A percentile compares a stretch with the other conserved stretches of the same genome.
These are phyloP conservation scores for Enchytraeus crypticus DNA, from an alignment of 2,888 invertebrate genomes.

Conservation along the genomic window DNA sequence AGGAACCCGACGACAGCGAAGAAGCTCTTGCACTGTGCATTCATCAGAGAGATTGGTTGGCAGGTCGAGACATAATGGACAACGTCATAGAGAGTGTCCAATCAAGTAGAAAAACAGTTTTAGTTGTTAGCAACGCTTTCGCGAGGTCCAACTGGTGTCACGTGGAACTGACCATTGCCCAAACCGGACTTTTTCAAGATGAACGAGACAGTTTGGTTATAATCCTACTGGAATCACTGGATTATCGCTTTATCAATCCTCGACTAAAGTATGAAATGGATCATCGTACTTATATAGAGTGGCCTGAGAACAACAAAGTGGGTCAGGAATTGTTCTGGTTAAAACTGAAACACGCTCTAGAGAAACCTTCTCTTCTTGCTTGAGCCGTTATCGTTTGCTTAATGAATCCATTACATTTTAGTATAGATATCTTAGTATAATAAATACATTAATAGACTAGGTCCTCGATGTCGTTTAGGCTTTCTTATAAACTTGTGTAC, in stretches of 20 bases:
- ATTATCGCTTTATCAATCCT: conserved; percentile 53
- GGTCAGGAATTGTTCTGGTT: conserved; percentile 8
- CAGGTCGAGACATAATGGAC: conserved; percentile 62
- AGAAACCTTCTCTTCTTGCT: too few relatives aligned
- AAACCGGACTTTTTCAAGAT: conserved; percentile 3
- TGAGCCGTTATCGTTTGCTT: too few relatives aligned
- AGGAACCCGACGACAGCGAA: too few relatives aligned
- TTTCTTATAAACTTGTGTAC: too few relatives aligned
- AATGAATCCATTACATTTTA: too few relatives aligned
- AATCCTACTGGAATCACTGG: conserved; percentile 2
- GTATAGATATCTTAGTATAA: too few relatives aligned
- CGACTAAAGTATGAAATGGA: conserved; percentile 49
- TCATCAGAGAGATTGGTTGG: conserved; percentile 65
- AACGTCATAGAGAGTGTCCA: conserved; percentile 65
- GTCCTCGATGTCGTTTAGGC: too few relatives aligned
- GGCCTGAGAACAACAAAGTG: conserved; percentile 4
- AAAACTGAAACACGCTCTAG: background rate
- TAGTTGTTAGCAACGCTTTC: conserved; percentile 61
- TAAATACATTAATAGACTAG: too few relatives aligned
- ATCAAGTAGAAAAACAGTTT: conserved; percentile 58
- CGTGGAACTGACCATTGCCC: conserved; percentile 58
- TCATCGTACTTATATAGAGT: conserved; percentile 9
- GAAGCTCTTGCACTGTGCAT: conserved; percentile 56
- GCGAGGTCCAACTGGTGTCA: conserved; percentile 65
- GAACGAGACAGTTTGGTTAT: conserved; percentile 3